Conservation (phyloP, 2,888 invertebrate genomes). For the Anoplius nigerrimus region DNA sequence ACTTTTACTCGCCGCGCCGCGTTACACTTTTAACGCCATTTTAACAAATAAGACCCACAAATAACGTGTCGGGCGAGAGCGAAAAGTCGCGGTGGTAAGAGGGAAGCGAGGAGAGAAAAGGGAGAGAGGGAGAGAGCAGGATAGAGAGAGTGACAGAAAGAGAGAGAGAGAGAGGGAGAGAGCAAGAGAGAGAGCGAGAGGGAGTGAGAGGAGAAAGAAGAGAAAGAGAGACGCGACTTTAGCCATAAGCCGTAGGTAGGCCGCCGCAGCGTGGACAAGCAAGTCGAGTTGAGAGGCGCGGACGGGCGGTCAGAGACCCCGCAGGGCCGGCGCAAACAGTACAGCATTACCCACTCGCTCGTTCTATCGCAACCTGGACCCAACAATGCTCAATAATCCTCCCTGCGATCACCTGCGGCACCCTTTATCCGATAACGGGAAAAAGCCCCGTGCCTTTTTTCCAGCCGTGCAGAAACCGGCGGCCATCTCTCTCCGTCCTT, state of each 20-base stretch:
- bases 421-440: conserved; percentile 47
- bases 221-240: conserved; percentile 48
- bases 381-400: conserved; percentile 56
- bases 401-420: conserved; percentile 41
- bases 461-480: not conserved
- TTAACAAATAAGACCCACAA: no score
- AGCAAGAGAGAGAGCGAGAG: not conserved
- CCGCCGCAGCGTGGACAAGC: conserved; percentile 64
- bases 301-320: conserved; percentile 75
- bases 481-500: not conserved
- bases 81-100: not conserved
- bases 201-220: not conserved
- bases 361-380: conserved; percentile 59
- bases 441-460: conserved; percentile 42
- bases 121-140: conserved; percentile 9
- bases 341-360: conserved; percentile 72
- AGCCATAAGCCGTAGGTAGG: conserved; percentile 62
- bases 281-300: conserved; percentile 73
- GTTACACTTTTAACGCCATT: no score
- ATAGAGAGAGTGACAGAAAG: conserved; percentile 12
- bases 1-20: no score
- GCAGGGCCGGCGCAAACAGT: conserved; percentile 74
- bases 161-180: not conserved
- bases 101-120: conserved; percentile 31
- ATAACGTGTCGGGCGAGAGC: no score